Evolutionary conservation across 2,888 invertebrate species (phyloP), one percentile per base, ranked within the genome.

Genomic region (Nebria salina): DNA sequence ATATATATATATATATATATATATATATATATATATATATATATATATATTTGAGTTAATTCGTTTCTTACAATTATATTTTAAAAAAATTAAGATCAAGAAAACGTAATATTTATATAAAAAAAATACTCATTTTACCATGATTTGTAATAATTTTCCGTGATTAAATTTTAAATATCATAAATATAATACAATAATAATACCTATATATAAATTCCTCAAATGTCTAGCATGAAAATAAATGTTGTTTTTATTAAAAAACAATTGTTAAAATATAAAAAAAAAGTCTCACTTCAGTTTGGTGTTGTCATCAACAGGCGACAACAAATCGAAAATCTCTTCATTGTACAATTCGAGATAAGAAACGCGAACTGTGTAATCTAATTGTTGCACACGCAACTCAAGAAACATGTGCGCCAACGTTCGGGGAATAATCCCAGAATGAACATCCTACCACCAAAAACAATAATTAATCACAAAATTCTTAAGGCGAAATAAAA

Each of bases 321-420:
- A 94, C 1, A 99, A 91, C 82, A 99, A 91, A 90, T 99, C 99
- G 86, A 96, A 95, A 66, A 99, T 90, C 88, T 99, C 98, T 88
- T 99, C 99, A 87, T 99, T 99, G 88, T 99, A 99, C 9, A 99
- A 90, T 88, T 99, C 99, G 25, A 99, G 89, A 88, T 97, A 98
- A 0, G 98, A 98, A 0, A 98, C 97, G 13, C 97, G 91, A 76
- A 99, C 95, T 0, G 96, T 95, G 88, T 95, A 97, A 88, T 98
- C 97, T 2, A 94, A 92, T 88, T 94, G 93, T 77, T 93, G 90
- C 82, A 93, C 89, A 79, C 95, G 92, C 0, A 99, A 91, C 87
- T 95, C 95, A 86, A 97, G 96, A 87, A 98, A 98, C 0, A 99
- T 91, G 85, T 99, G 97, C 86, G 95, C 94, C 75, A 98, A 91